Percentiles rank a stretch among this genome's conserved stretches.
These are phyloP conservation scores for Ceratitis capitata DNA, from an alignment of 1,140 invertebrate genomes.

Conservation along the genomic window DNA sequence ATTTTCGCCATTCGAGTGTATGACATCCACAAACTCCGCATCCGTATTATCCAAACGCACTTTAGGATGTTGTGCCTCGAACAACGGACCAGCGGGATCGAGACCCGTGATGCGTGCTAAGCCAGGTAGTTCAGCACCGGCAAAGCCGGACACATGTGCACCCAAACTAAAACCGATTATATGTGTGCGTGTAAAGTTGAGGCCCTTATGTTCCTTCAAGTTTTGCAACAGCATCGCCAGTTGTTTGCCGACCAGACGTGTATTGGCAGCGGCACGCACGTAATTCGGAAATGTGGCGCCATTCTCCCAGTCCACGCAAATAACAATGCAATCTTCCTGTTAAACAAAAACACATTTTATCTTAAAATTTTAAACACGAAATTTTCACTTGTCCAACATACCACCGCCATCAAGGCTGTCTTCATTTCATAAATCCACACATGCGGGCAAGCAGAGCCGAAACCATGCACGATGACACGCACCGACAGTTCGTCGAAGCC, in stretches of 20 bases:
- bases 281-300: slow-evolving; percentile 93
- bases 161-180: slow-evolving; percentile 92
- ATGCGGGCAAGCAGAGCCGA: slow-evolving; percentile 87
- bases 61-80: slow-evolving; percentile 84
- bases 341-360: slow-evolving; percentile 33
- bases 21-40: slow-evolving; percentile 93
- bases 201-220: slow-evolving; percentile 59
- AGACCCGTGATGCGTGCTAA: slow-evolving; percentile 88
- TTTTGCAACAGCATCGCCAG: slow-evolving; percentile 78
- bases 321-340: slow-evolving; percentile 87
- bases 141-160: slow-evolving; percentile 93
- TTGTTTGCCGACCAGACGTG: slow-evolving; percentile 89
- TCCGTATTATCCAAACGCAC: slow-evolving; percentile 84
- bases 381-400: slow-evolving; percentile 65
- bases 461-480: slow-evolving; percentile 94
- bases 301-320: slow-evolving; percentile 94
- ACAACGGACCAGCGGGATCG: slow-evolving; percentile 90
- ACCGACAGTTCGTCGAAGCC: slow-evolving; percentile 71
- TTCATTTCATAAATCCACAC: slow-evolving; percentile 95
- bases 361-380: neutral
- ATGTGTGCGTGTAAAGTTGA: slow-evolving; percentile 74
- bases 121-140: slow-evolving; percentile 85
- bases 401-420: slow-evolving; percentile 85
- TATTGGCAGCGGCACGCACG: slow-evolving; percentile 91
- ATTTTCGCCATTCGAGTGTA: slow-evolving; percentile 93